These are phyloP conservation scores for Hydrochoerus hydrochaeris DNA, from an alignment of 2,113 vertebrate species.

Conservation along the genomic window DNA sequence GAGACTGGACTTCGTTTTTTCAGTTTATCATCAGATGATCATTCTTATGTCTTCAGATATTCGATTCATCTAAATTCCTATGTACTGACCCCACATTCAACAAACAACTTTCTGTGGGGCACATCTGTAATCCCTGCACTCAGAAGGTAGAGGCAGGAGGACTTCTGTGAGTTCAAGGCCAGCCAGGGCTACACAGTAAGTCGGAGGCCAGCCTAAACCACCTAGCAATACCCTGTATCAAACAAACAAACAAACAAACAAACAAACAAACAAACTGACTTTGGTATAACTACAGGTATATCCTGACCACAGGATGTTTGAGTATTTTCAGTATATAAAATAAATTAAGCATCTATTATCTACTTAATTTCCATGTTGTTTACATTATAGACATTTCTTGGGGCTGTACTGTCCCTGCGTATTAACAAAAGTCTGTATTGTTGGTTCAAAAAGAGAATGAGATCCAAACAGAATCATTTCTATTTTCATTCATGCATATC, in stretches of 20 bases:
- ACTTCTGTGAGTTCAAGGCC: neutral
- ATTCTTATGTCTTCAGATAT: neutral
- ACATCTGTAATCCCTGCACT: neutral
- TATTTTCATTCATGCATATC: slow-evolving; percentile 32
- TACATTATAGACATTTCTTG: slow-evolving; percentile 1
- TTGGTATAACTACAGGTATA: neutral
- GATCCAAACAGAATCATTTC: slow-evolving; percentile 15
- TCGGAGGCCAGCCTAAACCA: no score
- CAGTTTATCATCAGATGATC: neutral
- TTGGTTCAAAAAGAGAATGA: slow-evolving; percentile 16
- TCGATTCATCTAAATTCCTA: neutral
- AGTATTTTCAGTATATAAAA: slow-evolving; percentile 16
- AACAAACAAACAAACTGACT: neutral
- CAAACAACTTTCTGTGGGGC: neutral
- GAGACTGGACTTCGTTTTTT: neutral
- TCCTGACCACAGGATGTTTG: neutral
- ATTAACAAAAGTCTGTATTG: neutral
- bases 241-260: neutral
- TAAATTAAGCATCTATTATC: neutral
- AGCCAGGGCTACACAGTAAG: neutral
- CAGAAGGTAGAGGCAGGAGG: neutral
- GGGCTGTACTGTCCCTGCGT: neutral
- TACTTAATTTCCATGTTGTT: slow-evolving; percentile 44
- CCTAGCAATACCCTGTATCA: neutral
- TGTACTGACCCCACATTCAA: neutral